Conservation (phyloP, 2,888 invertebrate species). For the Drosophila merina region DNA sequence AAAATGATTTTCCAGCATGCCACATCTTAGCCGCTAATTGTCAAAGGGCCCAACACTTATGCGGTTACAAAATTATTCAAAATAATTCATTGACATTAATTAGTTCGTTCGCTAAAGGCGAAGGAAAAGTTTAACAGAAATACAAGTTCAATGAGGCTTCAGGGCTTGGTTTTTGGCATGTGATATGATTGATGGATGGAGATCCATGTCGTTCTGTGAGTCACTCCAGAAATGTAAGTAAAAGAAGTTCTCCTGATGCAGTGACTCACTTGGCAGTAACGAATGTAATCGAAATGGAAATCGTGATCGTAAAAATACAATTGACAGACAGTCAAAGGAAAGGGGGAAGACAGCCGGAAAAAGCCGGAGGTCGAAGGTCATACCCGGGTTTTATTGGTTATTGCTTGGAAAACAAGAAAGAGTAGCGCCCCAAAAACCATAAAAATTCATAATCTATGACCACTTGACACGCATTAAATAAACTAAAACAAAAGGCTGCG, state of each 20-base stretch:
- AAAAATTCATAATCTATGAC: conserved; percentile 67
- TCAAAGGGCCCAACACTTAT: conserved; percentile 16
- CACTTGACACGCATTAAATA: conserved; percentile 76
- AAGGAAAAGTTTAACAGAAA: conserved; percentile 1
- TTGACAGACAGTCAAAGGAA: conserved; percentile 45
- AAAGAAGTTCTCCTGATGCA: background rate
- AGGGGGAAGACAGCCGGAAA: conserved; percentile 12
- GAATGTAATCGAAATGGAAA: conserved; percentile 42
- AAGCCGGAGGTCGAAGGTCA: conserved; percentile 18
- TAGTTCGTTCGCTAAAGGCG: conserved; percentile 25
- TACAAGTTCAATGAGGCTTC: background rate
- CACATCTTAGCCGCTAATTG: conserved; percentile 47
- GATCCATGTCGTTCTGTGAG: conserved; percentile 40
- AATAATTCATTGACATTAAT: conserved; percentile 68
- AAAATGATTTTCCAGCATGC: conserved; percentile 47
- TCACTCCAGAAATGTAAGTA: conserved; percentile 35
- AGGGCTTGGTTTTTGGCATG: conserved; percentile 32
- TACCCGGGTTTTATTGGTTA: conserved; percentile 40
- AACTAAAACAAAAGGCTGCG: conserved; percentile 24
- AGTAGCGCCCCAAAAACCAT: conserved; percentile 67
- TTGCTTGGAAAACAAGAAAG: conserved; percentile 53
- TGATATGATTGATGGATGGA: conserved; percentile 63
- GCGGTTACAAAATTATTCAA: conserved; percentile 28
- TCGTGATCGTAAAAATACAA: conserved; percentile 67
- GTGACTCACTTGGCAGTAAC: conserved; percentile 30